Conservation (phyloP, 2,888 invertebrate genomes). For the Thera obeliscata region DNA sequence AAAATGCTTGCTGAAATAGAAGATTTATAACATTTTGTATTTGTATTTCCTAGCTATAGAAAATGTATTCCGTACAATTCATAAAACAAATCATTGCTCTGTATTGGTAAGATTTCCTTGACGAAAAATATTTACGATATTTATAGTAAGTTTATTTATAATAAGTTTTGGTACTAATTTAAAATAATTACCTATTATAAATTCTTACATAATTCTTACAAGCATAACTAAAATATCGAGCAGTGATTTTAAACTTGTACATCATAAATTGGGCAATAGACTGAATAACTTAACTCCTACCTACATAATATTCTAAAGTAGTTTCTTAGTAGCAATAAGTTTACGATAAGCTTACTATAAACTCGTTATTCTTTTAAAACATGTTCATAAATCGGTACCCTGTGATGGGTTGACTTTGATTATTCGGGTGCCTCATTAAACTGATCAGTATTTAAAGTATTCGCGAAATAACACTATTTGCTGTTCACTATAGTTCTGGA, state of each 20-base stretch:
- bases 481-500: no score
- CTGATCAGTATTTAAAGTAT: not conserved
- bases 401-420: not conserved
- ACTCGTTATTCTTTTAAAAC: not conserved
- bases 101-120: not conserved
- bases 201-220: not conserved
- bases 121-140: not conserved
- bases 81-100: conserved; percentile 15
- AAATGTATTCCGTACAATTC: not conserved
- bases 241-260: conserved; percentile 10
- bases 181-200: not conserved
- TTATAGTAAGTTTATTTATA: no score
- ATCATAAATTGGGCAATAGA: conserved; percentile 19
- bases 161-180: no score
- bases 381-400: not conserved
- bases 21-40: not conserved
- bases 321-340: conserved; percentile 9
- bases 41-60: not conserved
- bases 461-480: no score
- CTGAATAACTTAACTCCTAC: conserved; percentile 14
- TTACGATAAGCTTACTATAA: not conserved
- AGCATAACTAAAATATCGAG: conserved; percentile 6
- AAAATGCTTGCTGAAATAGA: conserved; percentile 18
- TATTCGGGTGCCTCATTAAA: not conserved
- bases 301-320: conserved; percentile 9